These are phyloP conservation scores for Megaustenia siamemsis DNA, from an alignment of 2,888 invertebrate species.

Conservation along the genomic window DNA sequence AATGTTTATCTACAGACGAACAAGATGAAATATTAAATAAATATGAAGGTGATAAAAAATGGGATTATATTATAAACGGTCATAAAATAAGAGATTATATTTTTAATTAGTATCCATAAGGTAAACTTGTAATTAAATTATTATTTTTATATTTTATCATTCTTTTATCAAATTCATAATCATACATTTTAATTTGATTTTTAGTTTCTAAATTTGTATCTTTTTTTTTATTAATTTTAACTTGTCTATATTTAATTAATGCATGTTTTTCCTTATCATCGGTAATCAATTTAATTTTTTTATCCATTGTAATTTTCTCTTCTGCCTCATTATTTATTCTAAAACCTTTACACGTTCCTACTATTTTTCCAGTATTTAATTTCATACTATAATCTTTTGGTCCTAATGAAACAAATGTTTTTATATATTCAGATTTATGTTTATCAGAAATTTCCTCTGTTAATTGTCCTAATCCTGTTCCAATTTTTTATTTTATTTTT, in stretches of 20 bases:
- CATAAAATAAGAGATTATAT: too few relatives aligned
- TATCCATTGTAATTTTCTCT: slow-evolving; percentile 22
- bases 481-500: slow-evolving; percentile 3
- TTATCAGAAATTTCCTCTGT: slow-evolving; percentile 4
- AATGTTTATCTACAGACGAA: too few relatives aligned
- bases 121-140: slow-evolving; percentile 20
- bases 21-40: too few relatives aligned
- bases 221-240: slow-evolving; percentile 21
- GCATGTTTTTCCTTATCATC: neutral
- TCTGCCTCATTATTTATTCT: neutral
- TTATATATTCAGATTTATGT: slow-evolving; percentile 9
- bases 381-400: slow-evolving; percentile 17
- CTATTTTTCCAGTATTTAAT: neutral
- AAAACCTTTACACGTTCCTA: neutral
- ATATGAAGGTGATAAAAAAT: too few relatives aligned
- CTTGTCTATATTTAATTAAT: slow-evolving; percentile 6
- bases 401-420: slow-evolving; percentile 12
- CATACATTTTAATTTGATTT: slow-evolving; percentile 11
- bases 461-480: slow-evolving; percentile 16
- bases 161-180: slow-evolving; percentile 23
- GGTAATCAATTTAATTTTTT: slow-evolving; percentile 2
- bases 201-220: neutral
- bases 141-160: slow-evolving; percentile 26
- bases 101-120: neutral
- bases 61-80: too few relatives aligned